Conservation (phyloP, 1,140 invertebrate genomes). For the Trachymyrmex septentrionalis region DNA sequence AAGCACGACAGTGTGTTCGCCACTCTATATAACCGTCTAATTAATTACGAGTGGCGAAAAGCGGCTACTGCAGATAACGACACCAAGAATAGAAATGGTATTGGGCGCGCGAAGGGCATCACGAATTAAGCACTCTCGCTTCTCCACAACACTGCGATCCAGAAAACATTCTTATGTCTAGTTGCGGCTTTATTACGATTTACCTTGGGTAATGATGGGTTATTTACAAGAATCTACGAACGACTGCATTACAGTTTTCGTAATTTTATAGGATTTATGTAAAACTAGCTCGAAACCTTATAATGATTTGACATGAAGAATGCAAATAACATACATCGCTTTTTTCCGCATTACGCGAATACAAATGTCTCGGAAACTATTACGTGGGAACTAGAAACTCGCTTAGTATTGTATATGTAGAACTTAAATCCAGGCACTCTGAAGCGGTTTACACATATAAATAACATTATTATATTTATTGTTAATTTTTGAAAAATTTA, state of each 20-base stretch:
- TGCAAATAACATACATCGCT: neutral
- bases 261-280: conserved; percentile 27
- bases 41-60: conserved; percentile 57
- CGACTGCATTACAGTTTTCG: neutral
- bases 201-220: neutral
- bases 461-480: neutral
- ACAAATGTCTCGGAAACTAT: conserved; percentile 29
- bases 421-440: neutral
- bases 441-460: conserved; percentile 4
- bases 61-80: conserved; percentile 48
- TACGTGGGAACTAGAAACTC: conserved; percentile 14
- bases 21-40: conserved; percentile 48
- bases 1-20: neutral
- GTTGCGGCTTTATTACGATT: conserved; percentile 11
- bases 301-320: conserved; percentile 7
- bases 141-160: neutral
- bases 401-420: neutral
- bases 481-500: no score
- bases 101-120: neutral
- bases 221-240: neutral
- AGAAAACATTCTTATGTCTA: conserved; percentile 29
- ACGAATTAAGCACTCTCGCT: conserved; percentile 10
- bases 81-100: conserved; percentile 55
- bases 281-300: neutral
- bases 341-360: conserved; percentile 30